Conservation (phyloP, 2,888 invertebrate species). For the Branchinecta sandiegonensis region DNA sequence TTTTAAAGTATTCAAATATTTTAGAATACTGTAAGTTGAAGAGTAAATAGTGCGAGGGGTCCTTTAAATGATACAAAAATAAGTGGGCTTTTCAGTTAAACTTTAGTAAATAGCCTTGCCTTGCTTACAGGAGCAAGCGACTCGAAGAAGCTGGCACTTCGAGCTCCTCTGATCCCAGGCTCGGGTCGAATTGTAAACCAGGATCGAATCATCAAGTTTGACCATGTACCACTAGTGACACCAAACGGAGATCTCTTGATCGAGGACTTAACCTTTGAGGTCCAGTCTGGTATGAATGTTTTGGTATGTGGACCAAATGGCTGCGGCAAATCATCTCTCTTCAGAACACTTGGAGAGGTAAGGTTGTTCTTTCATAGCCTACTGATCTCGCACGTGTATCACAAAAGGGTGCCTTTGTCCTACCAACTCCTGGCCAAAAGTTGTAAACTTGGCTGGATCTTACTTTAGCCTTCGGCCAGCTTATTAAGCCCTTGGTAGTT, state of each 20-base stretch:
- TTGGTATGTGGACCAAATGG: conserved; percentile 98
- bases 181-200: conserved; percentile 59
- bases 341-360: conserved; percentile 81
- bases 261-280: conserved; percentile 57
- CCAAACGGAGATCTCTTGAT: conserved; percentile 94
- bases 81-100: too few relatives aligned
- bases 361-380: conserved; percentile 22
- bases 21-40: too few relatives aligned
- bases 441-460: too few relatives aligned
- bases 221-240: conserved; percentile 83
- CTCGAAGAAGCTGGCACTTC: too few relatives aligned
- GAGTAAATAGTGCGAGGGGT: too few relatives aligned
- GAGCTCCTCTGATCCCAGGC: conserved; percentile 46
- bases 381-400: not conserved
- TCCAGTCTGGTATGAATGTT: conserved; percentile 86
- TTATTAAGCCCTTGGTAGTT: too few relatives aligned
- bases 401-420: not conserved
- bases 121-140: too few relatives aligned
- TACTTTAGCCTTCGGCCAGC: too few relatives aligned
- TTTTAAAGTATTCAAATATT: too few relatives aligned
- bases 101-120: too few relatives aligned
- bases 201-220: conserved; percentile 80
- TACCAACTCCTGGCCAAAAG: too few relatives aligned
- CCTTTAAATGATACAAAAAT: too few relatives aligned
- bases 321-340: conserved; percentile 92